These are phyloP conservation scores for Meandrina meandrites DNA, from an alignment of 92 coral and sea anemone species.

Conservation along the genomic window DNA sequence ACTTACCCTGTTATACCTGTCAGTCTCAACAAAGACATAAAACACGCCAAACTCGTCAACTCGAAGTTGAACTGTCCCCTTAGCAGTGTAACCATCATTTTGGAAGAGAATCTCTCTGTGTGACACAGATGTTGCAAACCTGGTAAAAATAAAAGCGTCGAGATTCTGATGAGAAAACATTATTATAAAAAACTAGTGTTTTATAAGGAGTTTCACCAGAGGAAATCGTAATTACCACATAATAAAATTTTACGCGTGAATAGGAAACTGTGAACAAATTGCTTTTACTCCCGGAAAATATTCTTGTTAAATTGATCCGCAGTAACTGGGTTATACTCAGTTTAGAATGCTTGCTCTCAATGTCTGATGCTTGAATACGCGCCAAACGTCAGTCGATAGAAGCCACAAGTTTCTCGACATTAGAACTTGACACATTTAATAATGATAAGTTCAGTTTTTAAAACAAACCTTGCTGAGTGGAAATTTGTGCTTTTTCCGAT, in stretches of 20 bases:
- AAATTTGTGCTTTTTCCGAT: constrained; percentile 61
- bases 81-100: constrained; percentile 67
- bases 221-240: too few relatives aligned
- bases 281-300: too few relatives aligned
- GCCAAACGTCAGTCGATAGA: too few relatives aligned
- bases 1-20: constrained; percentile 43
- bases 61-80: constrained; percentile 49
- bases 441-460: background rate
- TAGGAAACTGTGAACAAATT: too few relatives aligned
- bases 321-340: too few relatives aligned
- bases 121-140: constrained; percentile 27
- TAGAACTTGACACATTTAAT: background rate
- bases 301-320: too few relatives aligned
- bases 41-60: constrained; percentile 67
- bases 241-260: too few relatives aligned
- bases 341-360: too few relatives aligned
- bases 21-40: constrained; percentile 68
- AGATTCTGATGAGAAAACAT: background rate
- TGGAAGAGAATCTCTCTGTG: constrained; percentile 65
- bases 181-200: too few relatives aligned
- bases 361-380: too few relatives aligned
- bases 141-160: background rate
- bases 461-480: constrained; percentile 43
- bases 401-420: too few relatives aligned
- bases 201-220: too few relatives aligned